phyloP scores from a whole-genome alignment of 2,888 invertebrate genomes.

The Ophioninae sp. region DNA sequence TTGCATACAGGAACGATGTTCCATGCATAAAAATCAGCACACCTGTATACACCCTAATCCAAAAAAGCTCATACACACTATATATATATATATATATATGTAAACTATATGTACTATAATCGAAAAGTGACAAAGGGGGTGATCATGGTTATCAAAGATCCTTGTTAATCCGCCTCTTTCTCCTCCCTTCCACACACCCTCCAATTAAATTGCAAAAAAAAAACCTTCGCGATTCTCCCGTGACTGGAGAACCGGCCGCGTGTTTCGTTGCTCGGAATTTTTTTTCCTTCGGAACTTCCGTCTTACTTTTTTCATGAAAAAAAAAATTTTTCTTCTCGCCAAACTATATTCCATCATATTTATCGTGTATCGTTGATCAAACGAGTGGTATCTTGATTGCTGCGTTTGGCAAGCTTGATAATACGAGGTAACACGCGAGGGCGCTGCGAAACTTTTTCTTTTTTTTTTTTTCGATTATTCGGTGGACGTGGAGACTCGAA shows the following conservation, averaged over 20 bases:
- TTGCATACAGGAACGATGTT: no score
- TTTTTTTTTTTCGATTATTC: constrained; percentile 16
- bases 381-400: constrained; percentile 21
- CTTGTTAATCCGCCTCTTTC: neutral
- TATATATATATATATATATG: neutral
- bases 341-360: constrained; percentile 23
- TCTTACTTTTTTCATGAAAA: neutral
- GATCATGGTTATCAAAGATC: neutral
- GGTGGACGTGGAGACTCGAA: neutral
- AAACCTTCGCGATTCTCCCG: neutral
- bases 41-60: no score
- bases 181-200: neutral
- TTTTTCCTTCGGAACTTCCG: neutral
- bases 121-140: constrained; percentile 12
- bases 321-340: neutral
- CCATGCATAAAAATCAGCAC: no score
- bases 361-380: constrained; percentile 12
- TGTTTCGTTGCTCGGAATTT: neutral
- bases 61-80: no score
- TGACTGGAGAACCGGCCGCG: neutral
- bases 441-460: neutral
- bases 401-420: constrained; percentile 1
- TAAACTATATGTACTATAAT: constrained; percentile 26
- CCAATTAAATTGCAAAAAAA: neutral
- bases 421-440: constrained; percentile 25